phyloP scores from a whole-genome alignment of 2,797 vertebrate genomes.

The Onychomys torridus region DNA sequence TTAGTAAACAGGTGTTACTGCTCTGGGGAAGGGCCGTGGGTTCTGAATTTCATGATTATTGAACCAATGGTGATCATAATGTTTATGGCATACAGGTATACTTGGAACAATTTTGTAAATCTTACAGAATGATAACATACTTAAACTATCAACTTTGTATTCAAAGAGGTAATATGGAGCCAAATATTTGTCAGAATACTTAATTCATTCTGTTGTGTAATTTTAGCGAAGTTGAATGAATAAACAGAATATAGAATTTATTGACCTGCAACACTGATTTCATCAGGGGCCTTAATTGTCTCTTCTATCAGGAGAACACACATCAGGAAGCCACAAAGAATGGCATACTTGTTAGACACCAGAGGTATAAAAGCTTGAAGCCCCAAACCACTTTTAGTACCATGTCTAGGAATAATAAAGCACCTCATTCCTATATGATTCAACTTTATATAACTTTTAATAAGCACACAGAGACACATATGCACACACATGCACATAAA shows the following conservation, averaged over 20 bases:
- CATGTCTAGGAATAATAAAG: not conserved
- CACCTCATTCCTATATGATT: not conserved
- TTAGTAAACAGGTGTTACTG: too few species aligned
- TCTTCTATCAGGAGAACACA: not conserved
- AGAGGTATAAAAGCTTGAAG: not conserved
- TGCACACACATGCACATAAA: not conserved
- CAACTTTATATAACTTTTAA: not conserved
- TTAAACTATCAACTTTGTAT: not conserved
- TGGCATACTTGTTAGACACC: not conserved
- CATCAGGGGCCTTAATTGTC: too few species aligned
- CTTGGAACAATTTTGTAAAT: not conserved
- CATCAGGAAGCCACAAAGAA: fast-evolving
- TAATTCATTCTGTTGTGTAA: not conserved
- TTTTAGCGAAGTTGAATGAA: not conserved
- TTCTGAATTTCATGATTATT: not conserved
- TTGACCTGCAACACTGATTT: not conserved
- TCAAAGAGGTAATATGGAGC: not conserved
- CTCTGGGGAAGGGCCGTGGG: too few species aligned
- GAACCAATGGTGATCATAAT: not conserved
- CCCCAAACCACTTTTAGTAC: fast-evolving
- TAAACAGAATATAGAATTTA: not conserved
- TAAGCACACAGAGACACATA: not conserved
- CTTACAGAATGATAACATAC: not conserved
- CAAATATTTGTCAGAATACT: not conserved
- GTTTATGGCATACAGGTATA: not conserved